Percentiles rank a stretch among this genome's conserved stretches.
phyloP scores from a whole-genome alignment of 2,888 invertebrate species.

The Helicoverpa assulta region DNA sequence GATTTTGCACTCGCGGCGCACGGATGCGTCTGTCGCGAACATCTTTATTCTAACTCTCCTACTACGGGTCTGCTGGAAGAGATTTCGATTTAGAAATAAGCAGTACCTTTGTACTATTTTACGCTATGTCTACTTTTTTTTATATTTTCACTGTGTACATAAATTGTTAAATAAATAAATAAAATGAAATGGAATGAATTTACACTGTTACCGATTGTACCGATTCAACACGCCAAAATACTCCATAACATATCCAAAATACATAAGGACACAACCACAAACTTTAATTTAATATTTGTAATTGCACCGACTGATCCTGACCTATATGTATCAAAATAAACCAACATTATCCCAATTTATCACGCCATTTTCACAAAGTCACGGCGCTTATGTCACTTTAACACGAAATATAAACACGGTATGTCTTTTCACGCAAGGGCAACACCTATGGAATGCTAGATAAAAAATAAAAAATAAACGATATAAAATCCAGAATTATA shows the following conservation, averaged over 20 bases:
- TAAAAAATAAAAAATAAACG: constrained; percentile 30
- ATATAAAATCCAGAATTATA: constrained; percentile 27
- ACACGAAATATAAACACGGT: constrained; percentile 23
- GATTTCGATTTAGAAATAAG: too few species aligned
- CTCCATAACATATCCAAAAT: not conserved
- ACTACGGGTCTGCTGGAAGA: too few species aligned
- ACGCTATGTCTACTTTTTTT: too few species aligned
- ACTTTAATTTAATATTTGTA: constrained; percentile 20
- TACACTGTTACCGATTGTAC: not conserved
- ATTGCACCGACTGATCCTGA: constrained; percentile 34
- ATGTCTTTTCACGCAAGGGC: constrained; percentile 23
- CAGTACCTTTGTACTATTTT: too few species aligned
- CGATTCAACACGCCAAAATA: not conserved
- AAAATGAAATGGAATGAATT: too few species aligned
- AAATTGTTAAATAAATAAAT: too few species aligned
- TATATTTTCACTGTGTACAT: too few species aligned
- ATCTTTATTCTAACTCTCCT: too few species aligned
- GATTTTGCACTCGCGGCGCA: too few species aligned
- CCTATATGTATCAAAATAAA: constrained; percentile 24
- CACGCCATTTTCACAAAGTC: constrained; percentile 41
- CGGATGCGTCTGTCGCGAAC: too few species aligned
- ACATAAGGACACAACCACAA: not conserved
- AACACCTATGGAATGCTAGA: constrained; percentile 18
- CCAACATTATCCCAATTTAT: not conserved
- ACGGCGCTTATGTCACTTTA: constrained; percentile 35